A percentile compares a stretch with the other conserved stretches of the same genome.
phyloP scores from a whole-genome alignment of 2,113 vertebrate species.

The Anoura caudifer region DNA sequence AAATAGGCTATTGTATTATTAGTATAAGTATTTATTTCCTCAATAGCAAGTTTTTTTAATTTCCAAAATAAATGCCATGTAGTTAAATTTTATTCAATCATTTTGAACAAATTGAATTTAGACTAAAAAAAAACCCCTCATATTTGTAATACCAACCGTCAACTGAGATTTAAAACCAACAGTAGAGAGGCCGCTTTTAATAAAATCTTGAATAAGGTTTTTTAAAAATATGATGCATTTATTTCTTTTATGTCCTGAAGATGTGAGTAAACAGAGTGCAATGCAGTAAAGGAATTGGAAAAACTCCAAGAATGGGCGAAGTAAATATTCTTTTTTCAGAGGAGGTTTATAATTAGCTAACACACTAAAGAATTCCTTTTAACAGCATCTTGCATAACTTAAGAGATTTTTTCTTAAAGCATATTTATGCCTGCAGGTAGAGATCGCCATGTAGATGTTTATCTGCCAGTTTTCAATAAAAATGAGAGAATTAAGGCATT shows the following conservation, averaged over 20 bases:
- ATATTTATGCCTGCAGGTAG: slow-evolving; percentile 38
- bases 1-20: neutral
- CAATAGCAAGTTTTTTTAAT: neutral
- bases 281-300: slow-evolving; percentile 31
- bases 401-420: slow-evolving; percentile 46
- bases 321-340: slow-evolving; percentile 2
- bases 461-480: slow-evolving; percentile 42
- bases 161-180: slow-evolving; percentile 43
- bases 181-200: neutral
- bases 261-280: slow-evolving; percentile 33
- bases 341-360: slow-evolving; percentile 46
- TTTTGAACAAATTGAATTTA: slow-evolving; percentile 25
- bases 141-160: neutral
- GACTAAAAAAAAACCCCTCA: neutral
- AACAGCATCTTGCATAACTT: slow-evolving; percentile 46
- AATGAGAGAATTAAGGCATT: slow-evolving; percentile 34
- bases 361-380: slow-evolving; percentile 44
- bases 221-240: neutral
- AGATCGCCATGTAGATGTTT: slow-evolving; percentile 48
- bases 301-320: slow-evolving; percentile 19
- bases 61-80: neutral
- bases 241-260: slow-evolving; percentile 29
- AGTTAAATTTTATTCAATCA: slow-evolving; percentile 2
- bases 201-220: neutral
- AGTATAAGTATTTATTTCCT: slow-evolving; percentile 20